Evolutionary conservation across 2,888 invertebrate genomes (phyloP).

Genomic region (Meta bourneti): DNA sequence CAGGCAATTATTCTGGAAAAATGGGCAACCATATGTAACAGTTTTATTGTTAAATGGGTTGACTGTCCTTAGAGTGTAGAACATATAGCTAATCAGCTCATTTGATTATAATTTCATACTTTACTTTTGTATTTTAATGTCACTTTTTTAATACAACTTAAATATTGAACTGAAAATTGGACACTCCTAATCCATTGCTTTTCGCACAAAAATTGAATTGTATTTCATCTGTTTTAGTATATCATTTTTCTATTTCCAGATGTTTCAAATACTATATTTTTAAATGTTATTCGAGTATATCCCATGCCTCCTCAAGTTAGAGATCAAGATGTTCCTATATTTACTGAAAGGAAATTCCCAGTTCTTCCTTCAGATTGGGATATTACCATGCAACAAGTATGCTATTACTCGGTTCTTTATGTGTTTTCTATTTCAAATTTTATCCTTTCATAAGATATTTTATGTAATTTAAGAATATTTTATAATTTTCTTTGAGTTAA

Average conservation of each 20-base stretch:
- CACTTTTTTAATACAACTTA: too few species aligned
- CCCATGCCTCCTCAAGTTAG: constrained; percentile 90
- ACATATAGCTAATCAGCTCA: too few species aligned
- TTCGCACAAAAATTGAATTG: background rate
- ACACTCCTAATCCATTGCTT: background rate
- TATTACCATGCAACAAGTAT: constrained; percentile 94
- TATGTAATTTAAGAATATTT: background rate
- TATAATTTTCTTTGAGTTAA: too few species aligned
- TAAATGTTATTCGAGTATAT: constrained; percentile 91
- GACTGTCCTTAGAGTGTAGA: too few species aligned
- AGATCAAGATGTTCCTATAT: constrained; percentile 94
- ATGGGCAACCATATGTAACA: too few species aligned
- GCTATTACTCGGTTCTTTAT: background rate
- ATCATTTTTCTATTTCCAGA: constrained; percentile 82
- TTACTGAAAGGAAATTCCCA: constrained; percentile 85
- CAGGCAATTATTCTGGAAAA: too few species aligned
- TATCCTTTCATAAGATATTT: background rate
- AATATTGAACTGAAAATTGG: too few species aligned
- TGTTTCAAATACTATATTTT: constrained; percentile 92
- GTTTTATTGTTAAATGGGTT: too few species aligned
- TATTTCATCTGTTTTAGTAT: background rate
- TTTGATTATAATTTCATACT: too few species aligned
- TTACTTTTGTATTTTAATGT: too few species aligned
- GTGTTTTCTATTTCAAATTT: background rate
- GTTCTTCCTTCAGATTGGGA: constrained; percentile 87